These are phyloP conservation scores for Anguilla anguilla DNA, from an alignment of 2,797 vertebrate genomes.

Conservation along the genomic window DNA sequence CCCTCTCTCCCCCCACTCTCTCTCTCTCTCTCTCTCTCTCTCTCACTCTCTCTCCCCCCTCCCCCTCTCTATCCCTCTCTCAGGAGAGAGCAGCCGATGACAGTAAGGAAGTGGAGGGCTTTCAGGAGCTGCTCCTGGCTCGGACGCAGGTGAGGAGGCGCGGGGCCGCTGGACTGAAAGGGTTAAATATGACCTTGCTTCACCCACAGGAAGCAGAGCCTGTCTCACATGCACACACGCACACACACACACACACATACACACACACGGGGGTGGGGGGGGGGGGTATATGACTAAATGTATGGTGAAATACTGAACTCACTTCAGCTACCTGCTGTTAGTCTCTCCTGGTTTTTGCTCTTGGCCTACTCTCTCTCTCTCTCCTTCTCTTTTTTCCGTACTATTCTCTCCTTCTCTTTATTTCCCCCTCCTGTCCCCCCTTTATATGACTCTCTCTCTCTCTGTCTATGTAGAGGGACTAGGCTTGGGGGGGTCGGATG, in stretches of 20 bases:
- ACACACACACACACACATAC: too few relatives aligned
- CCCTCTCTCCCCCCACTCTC: too few relatives aligned
- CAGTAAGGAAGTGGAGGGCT: conserved; percentile 92
- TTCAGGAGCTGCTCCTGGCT: conserved; percentile 88
- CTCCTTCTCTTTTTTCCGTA: not conserved
- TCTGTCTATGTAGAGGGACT: not conserved
- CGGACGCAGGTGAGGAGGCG: conserved; percentile 76
- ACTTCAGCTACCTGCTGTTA: not conserved
- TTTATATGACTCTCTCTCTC: not conserved
- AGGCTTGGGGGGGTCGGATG: too few relatives aligned
- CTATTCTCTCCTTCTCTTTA: not conserved
- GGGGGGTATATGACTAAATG: not conserved
- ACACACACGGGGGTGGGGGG: too few relatives aligned
- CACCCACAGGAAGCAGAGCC: too few relatives aligned
- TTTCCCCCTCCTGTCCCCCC: not conserved
- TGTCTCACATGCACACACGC: too few relatives aligned
- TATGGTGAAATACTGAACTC: not conserved
- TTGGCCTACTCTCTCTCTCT: not conserved
- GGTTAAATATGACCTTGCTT: not conserved
- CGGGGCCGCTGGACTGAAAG: conserved; percentile 10
- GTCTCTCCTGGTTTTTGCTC: not conserved
- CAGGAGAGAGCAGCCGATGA: conserved; percentile 90
- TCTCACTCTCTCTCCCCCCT: too few relatives aligned
- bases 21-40: too few relatives aligned
- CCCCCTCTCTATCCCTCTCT: too few relatives aligned